These are phyloP conservation scores for Leucania comma DNA, from an alignment of 2,888 invertebrate genomes.

Conservation along the genomic window DNA sequence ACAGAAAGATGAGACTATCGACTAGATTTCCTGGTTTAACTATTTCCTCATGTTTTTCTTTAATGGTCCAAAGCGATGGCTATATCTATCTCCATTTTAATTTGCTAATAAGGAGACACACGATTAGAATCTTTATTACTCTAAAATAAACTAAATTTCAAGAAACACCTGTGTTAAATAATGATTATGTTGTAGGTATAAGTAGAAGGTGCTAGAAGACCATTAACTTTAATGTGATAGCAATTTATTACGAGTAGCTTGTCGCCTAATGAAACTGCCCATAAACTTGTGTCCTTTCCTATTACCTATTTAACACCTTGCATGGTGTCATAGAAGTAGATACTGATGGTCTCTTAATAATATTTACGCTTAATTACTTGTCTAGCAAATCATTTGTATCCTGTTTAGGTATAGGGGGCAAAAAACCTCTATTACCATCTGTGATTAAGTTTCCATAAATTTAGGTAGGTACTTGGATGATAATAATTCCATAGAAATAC, in stretches of 20 bases:
- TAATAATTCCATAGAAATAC: too few relatives aligned
- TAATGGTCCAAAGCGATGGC: too few relatives aligned
- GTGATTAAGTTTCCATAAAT: too few relatives aligned
- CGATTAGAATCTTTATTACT: neutral
- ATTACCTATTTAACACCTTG: constrained; percentile 14
- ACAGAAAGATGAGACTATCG: too few relatives aligned
- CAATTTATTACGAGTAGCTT: constrained; percentile 4
- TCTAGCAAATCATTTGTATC: neutral
- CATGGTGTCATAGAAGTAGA: constrained; percentile 12
- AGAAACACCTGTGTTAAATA: neutral
- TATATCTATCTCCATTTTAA: too few relatives aligned
- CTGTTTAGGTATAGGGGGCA: neutral
- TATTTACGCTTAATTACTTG: neutral
- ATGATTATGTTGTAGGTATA: neutral
- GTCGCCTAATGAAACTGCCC: neutral
- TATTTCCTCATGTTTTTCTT: too few relatives aligned
- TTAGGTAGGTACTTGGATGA: too few relatives aligned
- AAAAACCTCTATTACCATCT: too few relatives aligned
- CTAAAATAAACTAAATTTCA: neutral
- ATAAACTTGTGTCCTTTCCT: neutral
- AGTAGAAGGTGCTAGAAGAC: neutral
- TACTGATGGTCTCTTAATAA: neutral
- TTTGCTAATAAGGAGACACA: neutral
- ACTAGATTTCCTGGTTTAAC: too few relatives aligned
- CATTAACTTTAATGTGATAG: neutral